Evolutionary conservation across 2,113 vertebrate genomes (phyloP), one percentile per base, ranked within the genome.

Genomic region (Cyphomyrus plagiostoma): DNA sequence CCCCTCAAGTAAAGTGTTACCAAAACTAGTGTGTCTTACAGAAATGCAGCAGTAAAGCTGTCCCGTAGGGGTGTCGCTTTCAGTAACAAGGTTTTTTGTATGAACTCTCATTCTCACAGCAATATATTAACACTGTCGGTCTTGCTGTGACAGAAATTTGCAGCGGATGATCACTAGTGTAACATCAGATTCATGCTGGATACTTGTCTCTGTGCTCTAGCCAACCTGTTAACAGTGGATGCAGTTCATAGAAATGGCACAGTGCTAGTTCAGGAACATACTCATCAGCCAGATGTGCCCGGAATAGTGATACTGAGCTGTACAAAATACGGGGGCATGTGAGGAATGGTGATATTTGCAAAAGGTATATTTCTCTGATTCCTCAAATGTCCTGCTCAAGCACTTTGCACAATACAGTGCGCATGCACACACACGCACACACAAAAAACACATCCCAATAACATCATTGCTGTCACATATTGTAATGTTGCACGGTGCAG

Each of bases 331-430:
- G 10, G 45, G 82, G 39, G 42, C 74, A 42, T 80, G 74, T 80
- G 74, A 42, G 74, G 74, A 80, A 80, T 7, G 30, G 74, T 42
- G 35, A 80, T 80, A 19, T 42, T 80, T 80, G 30, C 35, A 80
- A 80, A 80, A 80, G 35, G 30, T 80, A 48, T 84, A 84, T 84
- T 48, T 48, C 82, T n/a, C 82, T 21, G 19, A n/a, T 84, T 45
- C 82, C 82, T 46, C 82, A n/a, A n/a, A 84, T n/a, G 45, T 48
- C 42, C 21, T 23, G 45, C 82, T 48, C 82, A 84, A 84, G 82
- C 82, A 84, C 82, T 84, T 84, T 84, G 21, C 82, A 84, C 74
- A 80, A 80, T 80, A 80, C 19, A 42, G 82, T 48, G 77, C 39
- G 6, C 83, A 13, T 26, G 26, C n/a, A 52, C n/a, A 52, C 77